phyloP scores from a whole-genome alignment of 2,797 vertebrate species.

The Hypotaenidia philippensis region DNA sequence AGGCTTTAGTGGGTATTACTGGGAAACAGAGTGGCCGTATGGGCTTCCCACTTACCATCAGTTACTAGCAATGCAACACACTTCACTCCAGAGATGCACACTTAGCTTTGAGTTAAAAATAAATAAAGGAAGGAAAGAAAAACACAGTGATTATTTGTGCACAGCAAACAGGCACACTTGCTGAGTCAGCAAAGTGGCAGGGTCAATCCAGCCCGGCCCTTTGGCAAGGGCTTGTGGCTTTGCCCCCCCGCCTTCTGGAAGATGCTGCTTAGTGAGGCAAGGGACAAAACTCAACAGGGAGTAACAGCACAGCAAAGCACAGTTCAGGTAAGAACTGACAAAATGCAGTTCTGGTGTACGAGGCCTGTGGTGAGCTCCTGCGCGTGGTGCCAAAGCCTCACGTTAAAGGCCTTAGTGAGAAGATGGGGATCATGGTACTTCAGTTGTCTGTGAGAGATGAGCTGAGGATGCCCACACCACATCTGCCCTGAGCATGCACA shows the following conservation, averaged over 20 bases:
- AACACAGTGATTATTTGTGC: not conserved
- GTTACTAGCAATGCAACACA: not conserved
- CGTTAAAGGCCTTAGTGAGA: not conserved
- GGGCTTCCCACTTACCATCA: not conserved
- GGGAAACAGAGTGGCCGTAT: not conserved
- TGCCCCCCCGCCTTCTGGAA: not conserved
- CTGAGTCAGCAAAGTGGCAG: not conserved
- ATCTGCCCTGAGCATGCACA: not conserved
- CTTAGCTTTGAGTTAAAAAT: not conserved
- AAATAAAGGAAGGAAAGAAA: not conserved
- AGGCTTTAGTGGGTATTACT: not conserved
- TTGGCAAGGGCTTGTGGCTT: accelerated
- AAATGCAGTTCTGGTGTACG: accelerated
- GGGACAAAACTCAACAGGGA: not conserved
- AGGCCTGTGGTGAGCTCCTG: not conserved
- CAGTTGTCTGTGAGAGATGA: not conserved
- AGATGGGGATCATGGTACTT: not conserved
- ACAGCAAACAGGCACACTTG: not conserved
- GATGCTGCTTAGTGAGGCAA: not conserved
- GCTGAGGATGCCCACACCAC: not conserved
- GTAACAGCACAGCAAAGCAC: not conserved
- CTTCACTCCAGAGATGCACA: not conserved
- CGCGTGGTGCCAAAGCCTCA: not conserved
- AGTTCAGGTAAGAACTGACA: not conserved
- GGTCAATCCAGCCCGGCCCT: accelerated